phyloP scores from a whole-genome alignment of 2,888 invertebrate species.

The Rhodophaea formosa region DNA sequence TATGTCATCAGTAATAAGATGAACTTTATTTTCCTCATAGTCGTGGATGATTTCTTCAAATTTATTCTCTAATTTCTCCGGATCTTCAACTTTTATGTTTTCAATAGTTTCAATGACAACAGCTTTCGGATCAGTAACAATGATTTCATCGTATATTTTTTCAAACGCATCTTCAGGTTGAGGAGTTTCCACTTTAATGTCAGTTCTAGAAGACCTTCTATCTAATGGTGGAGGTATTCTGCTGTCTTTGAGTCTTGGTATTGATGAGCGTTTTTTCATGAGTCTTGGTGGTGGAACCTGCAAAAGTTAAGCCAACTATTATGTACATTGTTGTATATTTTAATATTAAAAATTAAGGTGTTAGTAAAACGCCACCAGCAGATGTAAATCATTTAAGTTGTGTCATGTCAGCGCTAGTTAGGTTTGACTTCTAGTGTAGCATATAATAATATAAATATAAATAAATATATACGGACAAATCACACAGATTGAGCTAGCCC shows the following conservation, averaged over 20 bases:
- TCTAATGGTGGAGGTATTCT: conserved; percentile 24
- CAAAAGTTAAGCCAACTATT: background rate
- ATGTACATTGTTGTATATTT: too few species aligned
- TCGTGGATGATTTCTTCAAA: conserved; percentile 70
- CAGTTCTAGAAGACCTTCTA: conserved; percentile 20
- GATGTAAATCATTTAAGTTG: too few species aligned
- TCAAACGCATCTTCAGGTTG: conserved; percentile 64
- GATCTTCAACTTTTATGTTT: conserved; percentile 50
- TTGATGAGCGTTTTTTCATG: conserved; percentile 35
- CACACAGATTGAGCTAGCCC: too few species aligned
- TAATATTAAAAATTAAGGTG: too few species aligned
- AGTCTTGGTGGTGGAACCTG: conserved; percentile 24
- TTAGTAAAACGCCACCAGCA: too few species aligned
- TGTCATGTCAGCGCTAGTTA: too few species aligned
- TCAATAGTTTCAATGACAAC: conserved; percentile 39
- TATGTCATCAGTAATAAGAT: conserved; percentile 42
- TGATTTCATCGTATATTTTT: conserved; percentile 62
- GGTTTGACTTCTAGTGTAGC: too few species aligned
- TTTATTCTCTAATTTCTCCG: conserved; percentile 54
- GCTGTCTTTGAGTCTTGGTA: conserved; percentile 40
- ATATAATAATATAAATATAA: too few species aligned
- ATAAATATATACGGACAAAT: too few species aligned
- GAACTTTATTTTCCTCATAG: conserved; percentile 53
- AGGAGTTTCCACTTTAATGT: conserved; percentile 19
- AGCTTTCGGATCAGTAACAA: conserved; percentile 34